Evolutionary conservation across 2,888 invertebrate species (phyloP), one percentile per base, ranked within the genome.

Genomic region (Drosophila mayaguana): DNA sequence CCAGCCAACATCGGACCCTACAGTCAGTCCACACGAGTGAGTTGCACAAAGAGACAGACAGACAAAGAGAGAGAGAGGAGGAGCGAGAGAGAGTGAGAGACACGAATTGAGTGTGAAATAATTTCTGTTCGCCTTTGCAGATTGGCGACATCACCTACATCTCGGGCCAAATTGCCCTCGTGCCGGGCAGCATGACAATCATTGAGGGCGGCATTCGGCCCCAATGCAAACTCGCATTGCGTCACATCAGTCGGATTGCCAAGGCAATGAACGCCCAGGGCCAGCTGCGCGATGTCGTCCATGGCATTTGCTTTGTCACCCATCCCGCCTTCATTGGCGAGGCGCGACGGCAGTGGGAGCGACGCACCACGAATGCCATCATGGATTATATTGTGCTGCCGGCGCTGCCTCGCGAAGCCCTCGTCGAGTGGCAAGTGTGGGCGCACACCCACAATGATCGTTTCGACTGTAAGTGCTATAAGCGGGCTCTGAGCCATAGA

Each of bases 1-100:
- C 98, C 98, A 0, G 98, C 98, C 70, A 98, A 98, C 92, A 98
- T 98, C 85, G 98, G 98, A 51, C 98, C 98, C 8, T 98, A 98
- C 92, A 98, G 98, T 91, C 98, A 98, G 93, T 97, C 97, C 3
- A 95, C 97, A 70, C 95, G 96, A 94, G 97, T 97, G 93, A 53
- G 42, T 11, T 8, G 22, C 12, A 32, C 20, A 50, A 18, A 25
- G 8, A 2, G 18, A 14, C 16, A 7, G 3, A 14, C 2, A 8
- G 2, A 50, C 7, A 12, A 2, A 32, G 8, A 28, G 28, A 32
- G 12, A 51, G 34, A 14, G 20, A 8, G 18, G 22, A 4, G 7
- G 14, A 14, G 6, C 14, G 7, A 14, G 8, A 32, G 5, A 18
- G 18, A 32, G 12, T 20, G 34, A 8, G 34, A 8, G 14, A 45